A percentile compares a stretch with the other conserved stretches of the same genome.
Evolutionary conservation across 2,797 vertebrate genomes (phyloP).

Genomic region (Gobionotothen gibberifrons): DNA sequence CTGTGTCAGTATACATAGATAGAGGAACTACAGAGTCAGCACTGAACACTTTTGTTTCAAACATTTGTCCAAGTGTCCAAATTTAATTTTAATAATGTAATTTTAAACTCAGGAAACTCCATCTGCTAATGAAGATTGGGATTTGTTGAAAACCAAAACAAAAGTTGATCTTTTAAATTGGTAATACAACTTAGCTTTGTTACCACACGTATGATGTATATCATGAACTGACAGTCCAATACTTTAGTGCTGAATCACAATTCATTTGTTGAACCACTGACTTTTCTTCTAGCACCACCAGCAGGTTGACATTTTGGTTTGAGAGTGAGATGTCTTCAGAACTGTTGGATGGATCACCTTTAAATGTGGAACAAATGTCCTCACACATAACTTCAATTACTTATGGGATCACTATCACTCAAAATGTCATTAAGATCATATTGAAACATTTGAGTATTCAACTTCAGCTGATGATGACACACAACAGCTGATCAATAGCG

Average conservation of each 20-base stretch:
- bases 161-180: background rate
- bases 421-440: too few relatives aligned
- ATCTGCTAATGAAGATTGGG: background rate
- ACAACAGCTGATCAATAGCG: too few relatives aligned
- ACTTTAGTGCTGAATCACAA: background rate
- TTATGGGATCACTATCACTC: too few relatives aligned
- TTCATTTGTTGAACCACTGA: background rate
- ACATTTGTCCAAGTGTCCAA: too few relatives aligned
- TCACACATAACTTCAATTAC: too few relatives aligned
- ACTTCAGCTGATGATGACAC: too few relatives aligned
- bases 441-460: too few relatives aligned
- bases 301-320: background rate
- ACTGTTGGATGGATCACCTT: background rate
- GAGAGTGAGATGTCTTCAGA: background rate
- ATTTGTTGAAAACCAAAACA: background rate
- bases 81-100: background rate
- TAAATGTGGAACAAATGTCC: background rate
- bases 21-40: background rate
- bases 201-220: background rate
- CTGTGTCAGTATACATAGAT: background rate
- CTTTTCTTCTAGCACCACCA: background rate
- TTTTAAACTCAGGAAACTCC: background rate
- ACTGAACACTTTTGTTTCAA: background rate
- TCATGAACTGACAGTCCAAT: too few relatives aligned
- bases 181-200: constrained; percentile 2